Evolutionary conservation across 2,888 invertebrate species (phyloP).

Genomic region (Leptinotarsa peninsularis): DNA sequence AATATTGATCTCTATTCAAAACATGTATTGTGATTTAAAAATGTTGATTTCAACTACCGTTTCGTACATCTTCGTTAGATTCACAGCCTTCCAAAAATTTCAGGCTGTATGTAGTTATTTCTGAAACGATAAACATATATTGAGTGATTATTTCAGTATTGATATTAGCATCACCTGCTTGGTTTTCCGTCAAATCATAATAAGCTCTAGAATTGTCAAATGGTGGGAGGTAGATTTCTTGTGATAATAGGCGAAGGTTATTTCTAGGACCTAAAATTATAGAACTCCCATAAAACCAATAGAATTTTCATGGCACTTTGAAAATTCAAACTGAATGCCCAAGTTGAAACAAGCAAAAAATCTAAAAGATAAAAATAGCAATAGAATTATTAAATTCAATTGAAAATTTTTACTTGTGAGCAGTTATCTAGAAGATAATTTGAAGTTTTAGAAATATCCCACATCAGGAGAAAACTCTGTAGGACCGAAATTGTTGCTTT

Average conservation of each 20-base stretch:
- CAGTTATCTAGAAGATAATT: no score
- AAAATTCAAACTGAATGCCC: no score
- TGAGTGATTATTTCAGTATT: not conserved
- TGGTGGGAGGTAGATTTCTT: constrained; percentile 43
- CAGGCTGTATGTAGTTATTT: constrained; percentile 35
- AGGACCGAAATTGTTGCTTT: no score
- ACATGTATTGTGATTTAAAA: not conserved
- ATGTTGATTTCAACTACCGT: not conserved
- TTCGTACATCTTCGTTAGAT: constrained; percentile 20
- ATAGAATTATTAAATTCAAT: no score
- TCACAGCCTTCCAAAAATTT: constrained; percentile 38
- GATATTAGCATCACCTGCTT: constrained; percentile 30
- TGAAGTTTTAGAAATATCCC: no score
- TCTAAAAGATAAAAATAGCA: no score
- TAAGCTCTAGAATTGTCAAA: constrained; percentile 40
- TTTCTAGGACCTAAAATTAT: constrained; percentile 31
- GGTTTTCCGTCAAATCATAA: constrained; percentile 36
- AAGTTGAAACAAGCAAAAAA: no score
- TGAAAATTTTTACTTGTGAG: no score
- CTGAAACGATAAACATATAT: constrained; percentile 29
- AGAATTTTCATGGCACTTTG: no score
- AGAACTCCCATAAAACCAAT: no score
- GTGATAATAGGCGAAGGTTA: constrained; percentile 32
- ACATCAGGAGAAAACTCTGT: no score
- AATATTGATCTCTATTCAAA: no score